These are phyloP conservation scores for Thalassoma bifasciatum DNA, from an alignment of 2,113 vertebrate genomes.

Conservation along the genomic window DNA sequence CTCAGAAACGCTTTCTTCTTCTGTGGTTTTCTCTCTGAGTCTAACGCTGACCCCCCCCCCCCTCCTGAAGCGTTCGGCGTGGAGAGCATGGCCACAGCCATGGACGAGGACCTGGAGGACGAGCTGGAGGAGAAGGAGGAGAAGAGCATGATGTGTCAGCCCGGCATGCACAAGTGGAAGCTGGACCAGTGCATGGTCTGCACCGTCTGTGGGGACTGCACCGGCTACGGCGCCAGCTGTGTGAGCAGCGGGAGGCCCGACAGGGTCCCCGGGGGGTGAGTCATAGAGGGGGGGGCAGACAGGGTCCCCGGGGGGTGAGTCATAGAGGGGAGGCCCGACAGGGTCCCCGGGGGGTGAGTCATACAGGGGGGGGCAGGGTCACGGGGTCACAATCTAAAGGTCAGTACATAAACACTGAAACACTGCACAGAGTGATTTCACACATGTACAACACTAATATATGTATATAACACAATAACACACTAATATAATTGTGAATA, in stretches of 20 bases:
- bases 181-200: constrained; percentile 99
- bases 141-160: constrained; percentile 99
- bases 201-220: constrained; percentile 98
- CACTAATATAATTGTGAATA: too few relatives aligned
- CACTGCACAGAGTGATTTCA: too few relatives aligned
- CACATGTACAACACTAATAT: too few relatives aligned
- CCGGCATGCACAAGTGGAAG: constrained; percentile 99
- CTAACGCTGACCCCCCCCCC: not conserved
- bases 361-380: too few relatives aligned
- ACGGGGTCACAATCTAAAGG: too few relatives aligned
- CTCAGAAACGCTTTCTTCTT: not conserved
- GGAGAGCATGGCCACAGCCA: constrained; percentile 98
- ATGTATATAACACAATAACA: too few relatives aligned
- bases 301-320: too few relatives aligned
- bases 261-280: constrained; percentile 97
- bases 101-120: constrained; percentile 99
- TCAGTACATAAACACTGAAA: too few relatives aligned
- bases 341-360: too few relatives aligned
- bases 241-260: constrained; percentile 98
- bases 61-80: constrained; percentile 89
- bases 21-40: not conserved
- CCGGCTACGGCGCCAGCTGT: constrained; percentile 97
- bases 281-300: too few relatives aligned
- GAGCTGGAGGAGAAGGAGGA: constrained; percentile 98
- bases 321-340: too few relatives aligned